Evolutionary conservation across 2,113 vertebrate species (phyloP).

Genomic region (Pseudois nayaur): DNA sequence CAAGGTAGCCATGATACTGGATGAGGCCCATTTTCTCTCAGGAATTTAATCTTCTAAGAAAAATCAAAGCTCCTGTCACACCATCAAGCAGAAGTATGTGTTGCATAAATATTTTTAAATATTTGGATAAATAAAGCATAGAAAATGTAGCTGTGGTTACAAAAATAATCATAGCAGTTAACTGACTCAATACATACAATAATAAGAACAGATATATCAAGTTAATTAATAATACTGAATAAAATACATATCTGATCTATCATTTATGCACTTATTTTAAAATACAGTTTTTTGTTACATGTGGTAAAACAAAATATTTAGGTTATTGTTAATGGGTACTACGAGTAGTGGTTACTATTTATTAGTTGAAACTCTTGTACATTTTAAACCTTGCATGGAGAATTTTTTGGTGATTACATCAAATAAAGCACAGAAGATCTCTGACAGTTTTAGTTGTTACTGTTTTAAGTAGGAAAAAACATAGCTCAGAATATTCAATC

Average conservation of each 20-base stretch:
- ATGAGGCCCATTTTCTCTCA: neutral
- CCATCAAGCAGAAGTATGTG: neutral
- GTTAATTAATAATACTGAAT: neutral
- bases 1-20: neutral
- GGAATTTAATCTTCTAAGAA: neutral
- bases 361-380: neutral
- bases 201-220: neutral
- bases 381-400: neutral
- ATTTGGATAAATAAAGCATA: neutral
- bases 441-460: neutral
- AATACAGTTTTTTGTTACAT: neutral
- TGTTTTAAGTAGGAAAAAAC: neutral
- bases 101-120: neutral
- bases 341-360: neutral
- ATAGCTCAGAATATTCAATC: neutral
- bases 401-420: neutral
- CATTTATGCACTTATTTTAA: accelerated
- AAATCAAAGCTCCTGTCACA: neutral
- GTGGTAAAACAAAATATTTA: neutral
- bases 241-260: neutral
- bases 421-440: neutral
- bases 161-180: neutral
- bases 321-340: neutral
- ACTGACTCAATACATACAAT: neutral
- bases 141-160: neutral